Base-by-base conservation (phyloP, 1,140 invertebrate genomes). In the Yoshiicerus persimilis region DNA sequence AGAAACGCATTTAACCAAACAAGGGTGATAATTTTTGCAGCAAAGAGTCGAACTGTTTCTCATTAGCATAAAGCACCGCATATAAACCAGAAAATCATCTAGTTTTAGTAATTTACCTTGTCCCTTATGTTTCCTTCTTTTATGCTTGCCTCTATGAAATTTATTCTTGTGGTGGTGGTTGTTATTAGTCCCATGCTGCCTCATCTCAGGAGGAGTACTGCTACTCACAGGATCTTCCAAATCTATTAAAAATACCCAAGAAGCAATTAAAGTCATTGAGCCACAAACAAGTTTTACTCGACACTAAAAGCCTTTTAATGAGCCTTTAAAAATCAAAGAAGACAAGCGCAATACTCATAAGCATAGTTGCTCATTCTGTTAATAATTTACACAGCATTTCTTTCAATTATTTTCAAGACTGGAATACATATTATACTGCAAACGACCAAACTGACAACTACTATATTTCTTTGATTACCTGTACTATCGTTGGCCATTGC, bases 401-500 rank as follows among this genome's bases (percentile, higher is more conserved):
- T 34, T 80, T 36, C 75, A 80, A 38, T 80, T 80, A 80, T 23
- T 36, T 34, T 20, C 32, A 80, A 80, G 66, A 30, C 30, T 2
- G 30, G 66, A 32, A 80, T 80, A 80, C 32, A 6, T 80, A 34
- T 34, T 30, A 30, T 30, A 36, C 34, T 80, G 32, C 75, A 80
- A 36, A 77, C 30, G 32, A 77, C 32, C 16, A 36, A 80, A 80
- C 47, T 56, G 47, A 56, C 47, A 56, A 56, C 20, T 56, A 56
- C 47, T 20, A 56, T 56, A 83, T 34, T 32, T 83, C 36, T 36
- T 66, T 75, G 70, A 84, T 64, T 66, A 89, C 88, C 88, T 86
- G 85, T 86, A 56, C 88, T 89, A 87, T 88, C 89, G 77, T 64
- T 90, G 25, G 88, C 87, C 83, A 90, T 90, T 32, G 94, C 94